phyloP scores from a whole-genome alignment of 1,140 invertebrate genomes.

The Aphelenchoides besseyi region DNA sequence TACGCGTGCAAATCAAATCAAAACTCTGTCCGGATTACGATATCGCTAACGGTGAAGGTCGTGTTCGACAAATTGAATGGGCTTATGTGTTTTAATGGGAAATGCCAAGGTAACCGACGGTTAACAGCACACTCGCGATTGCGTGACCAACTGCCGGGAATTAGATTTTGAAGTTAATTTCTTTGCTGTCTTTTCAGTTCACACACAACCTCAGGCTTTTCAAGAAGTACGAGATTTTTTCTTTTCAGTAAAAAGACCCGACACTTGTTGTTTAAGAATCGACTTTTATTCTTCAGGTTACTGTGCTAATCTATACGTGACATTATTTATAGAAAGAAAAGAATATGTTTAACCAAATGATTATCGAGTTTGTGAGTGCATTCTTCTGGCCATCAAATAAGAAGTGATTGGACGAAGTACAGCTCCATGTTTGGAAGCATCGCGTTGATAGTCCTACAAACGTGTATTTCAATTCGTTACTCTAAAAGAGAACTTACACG shows the following conservation, averaged over 20 bases:
- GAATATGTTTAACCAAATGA: too few species aligned
- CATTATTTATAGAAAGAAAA: too few species aligned
- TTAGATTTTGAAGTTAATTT: background rate
- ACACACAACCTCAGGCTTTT: background rate
- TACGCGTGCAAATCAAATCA: background rate
- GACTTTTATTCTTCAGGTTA: too few species aligned
- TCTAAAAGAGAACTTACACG: constrained; percentile 3
- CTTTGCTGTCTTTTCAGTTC: background rate
- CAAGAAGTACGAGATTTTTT: too few species aligned
- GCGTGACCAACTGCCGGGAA: constrained; percentile 1
- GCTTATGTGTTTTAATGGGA: background rate
- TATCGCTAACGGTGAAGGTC: background rate
- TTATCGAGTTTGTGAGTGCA: background rate
- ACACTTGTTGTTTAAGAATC: too few species aligned
- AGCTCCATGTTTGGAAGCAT: constrained; percentile 28
- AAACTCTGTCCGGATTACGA: background rate
- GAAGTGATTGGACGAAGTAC: constrained; percentile 26
- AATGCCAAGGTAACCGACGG: background rate
- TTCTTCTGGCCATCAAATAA: constrained; percentile 8
- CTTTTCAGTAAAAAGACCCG: too few species aligned
- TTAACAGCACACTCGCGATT: background rate
- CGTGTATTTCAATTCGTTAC: background rate
- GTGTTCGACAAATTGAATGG: background rate
- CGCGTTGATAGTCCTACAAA: background rate
- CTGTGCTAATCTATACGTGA: too few species aligned